Percentiles rank a stretch among this genome's conserved stretches.
phyloP scores from a whole-genome alignment of 2,888 invertebrate genomes.

The Lepidochitona cinerea region DNA sequence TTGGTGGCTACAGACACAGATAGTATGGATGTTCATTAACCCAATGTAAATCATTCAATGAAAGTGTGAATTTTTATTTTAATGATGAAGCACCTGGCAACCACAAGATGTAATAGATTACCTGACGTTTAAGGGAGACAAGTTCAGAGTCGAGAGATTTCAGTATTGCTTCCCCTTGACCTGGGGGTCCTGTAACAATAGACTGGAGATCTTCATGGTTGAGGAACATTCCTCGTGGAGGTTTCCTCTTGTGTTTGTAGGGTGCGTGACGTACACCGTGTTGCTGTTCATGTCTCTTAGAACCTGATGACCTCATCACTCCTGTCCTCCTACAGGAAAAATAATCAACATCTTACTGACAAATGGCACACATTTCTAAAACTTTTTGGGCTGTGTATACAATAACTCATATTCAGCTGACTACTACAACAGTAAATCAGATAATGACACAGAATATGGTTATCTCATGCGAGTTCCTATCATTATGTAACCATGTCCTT shows the following conservation, averaged over 20 bases:
- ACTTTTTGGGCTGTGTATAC: too few species aligned
- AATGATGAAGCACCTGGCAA: too few species aligned
- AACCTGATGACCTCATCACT: constrained; percentile 52
- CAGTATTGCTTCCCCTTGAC: constrained; percentile 87
- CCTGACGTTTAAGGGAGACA: constrained; percentile 95
- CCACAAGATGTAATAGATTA: too few species aligned
- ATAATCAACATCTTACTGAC: too few species aligned
- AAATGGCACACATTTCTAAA: too few species aligned
- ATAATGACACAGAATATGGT: too few species aligned
- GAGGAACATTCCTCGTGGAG: constrained; percentile 97
- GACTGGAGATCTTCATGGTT: constrained; percentile 96
- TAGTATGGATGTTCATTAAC: not conserved
- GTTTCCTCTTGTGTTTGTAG: constrained; percentile 78
- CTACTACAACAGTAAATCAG: too few species aligned
- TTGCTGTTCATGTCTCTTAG: constrained; percentile 51
- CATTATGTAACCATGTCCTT: too few species aligned
- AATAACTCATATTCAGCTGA: too few species aligned
- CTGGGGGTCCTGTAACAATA: constrained; percentile 84
- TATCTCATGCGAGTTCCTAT: too few species aligned
- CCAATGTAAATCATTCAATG: too few species aligned
- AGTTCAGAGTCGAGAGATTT: constrained; percentile 95
- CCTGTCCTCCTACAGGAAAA: constrained; percentile 52
- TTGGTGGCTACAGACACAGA: constrained; percentile 1
- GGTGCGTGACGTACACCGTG: constrained; percentile 55
- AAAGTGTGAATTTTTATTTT: too few species aligned